phyloP scores from a whole-genome alignment of 53 echinoderm and acorn worm genomes.

The Actinopyga echinites region DNA sequence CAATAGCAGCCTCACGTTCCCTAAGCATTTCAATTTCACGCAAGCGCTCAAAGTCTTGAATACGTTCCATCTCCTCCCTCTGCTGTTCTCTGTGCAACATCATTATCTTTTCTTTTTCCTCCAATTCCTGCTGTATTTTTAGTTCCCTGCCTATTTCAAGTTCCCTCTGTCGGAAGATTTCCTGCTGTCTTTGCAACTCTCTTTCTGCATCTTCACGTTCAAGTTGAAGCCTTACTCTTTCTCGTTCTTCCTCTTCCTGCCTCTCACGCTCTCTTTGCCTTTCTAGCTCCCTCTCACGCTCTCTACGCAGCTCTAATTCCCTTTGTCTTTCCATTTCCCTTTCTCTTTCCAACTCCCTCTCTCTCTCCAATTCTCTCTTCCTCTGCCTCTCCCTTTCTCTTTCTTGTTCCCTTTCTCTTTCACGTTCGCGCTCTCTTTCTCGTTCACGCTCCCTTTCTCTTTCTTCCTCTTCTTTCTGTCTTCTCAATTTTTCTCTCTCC shows the following conservation, averaged over 20 bases:
- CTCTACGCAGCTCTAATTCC: background rate
- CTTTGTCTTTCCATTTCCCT: background rate
- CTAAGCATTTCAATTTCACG: slow-evolving; percentile 14
- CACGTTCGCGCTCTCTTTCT: background rate
- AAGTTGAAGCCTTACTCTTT: background rate
- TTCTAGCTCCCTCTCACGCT: background rate
- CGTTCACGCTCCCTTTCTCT: background rate
- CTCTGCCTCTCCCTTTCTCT: background rate
- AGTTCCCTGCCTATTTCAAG: background rate
- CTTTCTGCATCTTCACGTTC: too few species aligned
- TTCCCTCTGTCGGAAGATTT: background rate
- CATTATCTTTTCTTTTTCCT: background rate
- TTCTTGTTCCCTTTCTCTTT: background rate
- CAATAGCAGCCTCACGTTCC: slow-evolving; percentile 16
- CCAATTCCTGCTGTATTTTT: background rate
- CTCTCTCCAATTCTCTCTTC: background rate
- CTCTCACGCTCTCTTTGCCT: slow-evolving; percentile 1
- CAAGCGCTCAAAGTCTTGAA: background rate
- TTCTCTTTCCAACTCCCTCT: background rate
- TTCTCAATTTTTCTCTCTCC: too few species aligned
- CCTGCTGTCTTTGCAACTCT: background rate
- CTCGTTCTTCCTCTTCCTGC: background rate
- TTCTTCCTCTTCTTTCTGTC: background rate
- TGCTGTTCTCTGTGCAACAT: background rate
- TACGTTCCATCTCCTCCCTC: background rate